A percentile compares a stretch with the other conserved stretches of the same genome.
These are phyloP conservation scores for Dicranocentrus wangi DNA, from an alignment of 2,888 invertebrate genomes.

Conservation along the genomic window DNA sequence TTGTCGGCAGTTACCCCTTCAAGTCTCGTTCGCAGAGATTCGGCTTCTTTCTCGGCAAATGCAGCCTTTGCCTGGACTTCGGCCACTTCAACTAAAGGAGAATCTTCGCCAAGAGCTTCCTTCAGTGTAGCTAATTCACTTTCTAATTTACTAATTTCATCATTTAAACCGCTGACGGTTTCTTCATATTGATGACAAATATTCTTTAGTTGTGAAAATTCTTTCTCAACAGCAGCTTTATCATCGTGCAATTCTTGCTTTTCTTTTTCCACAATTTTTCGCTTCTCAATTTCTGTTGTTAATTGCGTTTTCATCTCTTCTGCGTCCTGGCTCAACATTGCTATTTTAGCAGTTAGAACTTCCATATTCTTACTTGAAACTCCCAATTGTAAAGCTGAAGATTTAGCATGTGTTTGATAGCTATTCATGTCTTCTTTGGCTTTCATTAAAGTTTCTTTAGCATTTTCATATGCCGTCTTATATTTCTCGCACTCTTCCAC, in stretches of 20 bases:
- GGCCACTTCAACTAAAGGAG: slow-evolving; percentile 71
- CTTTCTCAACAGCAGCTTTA: slow-evolving; percentile 51
- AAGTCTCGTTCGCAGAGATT: slow-evolving; percentile 63
- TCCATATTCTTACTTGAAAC: slow-evolving; percentile 67
- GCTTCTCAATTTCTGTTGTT: slow-evolving; percentile 58
- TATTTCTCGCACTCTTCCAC: slow-evolving; percentile 66
- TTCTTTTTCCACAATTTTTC: slow-evolving; percentile 47
- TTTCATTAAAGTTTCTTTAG: slow-evolving; percentile 67
- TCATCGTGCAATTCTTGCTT: slow-evolving; percentile 38
- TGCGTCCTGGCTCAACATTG: slow-evolving; percentile 62
- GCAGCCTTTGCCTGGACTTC: slow-evolving; percentile 69
- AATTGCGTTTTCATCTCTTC: slow-evolving; percentile 67
- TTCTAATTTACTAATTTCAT: slow-evolving; percentile 70
- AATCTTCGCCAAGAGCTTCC: slow-evolving; percentile 72
- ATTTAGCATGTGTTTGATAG: slow-evolving; percentile 58
- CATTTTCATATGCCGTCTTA: slow-evolving; percentile 52
- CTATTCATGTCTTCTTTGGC: slow-evolving; percentile 67
- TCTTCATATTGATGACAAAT: slow-evolving; percentile 71
- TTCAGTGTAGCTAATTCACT: slow-evolving; percentile 69
- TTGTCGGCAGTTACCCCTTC: slow-evolving; percentile 69
- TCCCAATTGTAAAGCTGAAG: slow-evolving; percentile 65
- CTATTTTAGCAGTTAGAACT: slow-evolving; percentile 55
- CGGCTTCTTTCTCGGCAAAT: slow-evolving; percentile 64
- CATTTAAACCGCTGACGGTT: slow-evolving; percentile 65
- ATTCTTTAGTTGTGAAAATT: slow-evolving; percentile 65